Evolutionary conservation across 2,113 vertebrate species (phyloP), one percentile per base, ranked within the genome.

Genomic region (Rattus rattus): DNA sequence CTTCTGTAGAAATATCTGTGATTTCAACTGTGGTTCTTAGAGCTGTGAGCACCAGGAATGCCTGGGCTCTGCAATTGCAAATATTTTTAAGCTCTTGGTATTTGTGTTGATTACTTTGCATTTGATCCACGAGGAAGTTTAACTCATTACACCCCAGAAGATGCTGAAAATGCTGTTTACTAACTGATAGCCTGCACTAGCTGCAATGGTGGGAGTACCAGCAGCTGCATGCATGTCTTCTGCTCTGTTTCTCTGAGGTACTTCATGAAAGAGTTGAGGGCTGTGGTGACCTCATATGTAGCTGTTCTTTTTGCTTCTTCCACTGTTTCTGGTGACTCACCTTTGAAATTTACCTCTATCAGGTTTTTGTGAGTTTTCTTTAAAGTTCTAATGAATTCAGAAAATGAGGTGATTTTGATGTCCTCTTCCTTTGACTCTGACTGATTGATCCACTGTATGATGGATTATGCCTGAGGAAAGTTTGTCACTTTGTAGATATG

Each of bases 121-220:
- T 83, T 95, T 91, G 11, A 59, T 70, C 6, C 61, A 79, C 3
- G 28, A 91, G 30, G 33, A 70, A 98, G 11, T 83, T 77, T 47
- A 99, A 85, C 26, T 99, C 98, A 17, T 96, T 33, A 20, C 2
- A 72, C 0, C 97, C 97, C 2, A 99, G 93, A 4, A 97, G 94
- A 88, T 67, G 33, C 7, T 52, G 94, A 54, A 99, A 65, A n/a
- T 94, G 28, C 76, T 80, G 0, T 77, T 49, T 81, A n/a, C 72
- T 20, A 17, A 65, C 17, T 77, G 79, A 72, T 98, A 98, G 1
- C 98, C 98, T 4, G 7, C 24, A 7, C 86, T 97, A 87, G 49
- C 90, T 0, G 20, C 97, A 83, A 98, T 96, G 7, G 90, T 96
- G 28, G n/a, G n/a, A 98, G 94, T 75, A 99, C 33, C 97, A 99